phyloP scores from a whole-genome alignment of 2,797 vertebrate genomes.

The Tolypeutes matacus region DNA sequence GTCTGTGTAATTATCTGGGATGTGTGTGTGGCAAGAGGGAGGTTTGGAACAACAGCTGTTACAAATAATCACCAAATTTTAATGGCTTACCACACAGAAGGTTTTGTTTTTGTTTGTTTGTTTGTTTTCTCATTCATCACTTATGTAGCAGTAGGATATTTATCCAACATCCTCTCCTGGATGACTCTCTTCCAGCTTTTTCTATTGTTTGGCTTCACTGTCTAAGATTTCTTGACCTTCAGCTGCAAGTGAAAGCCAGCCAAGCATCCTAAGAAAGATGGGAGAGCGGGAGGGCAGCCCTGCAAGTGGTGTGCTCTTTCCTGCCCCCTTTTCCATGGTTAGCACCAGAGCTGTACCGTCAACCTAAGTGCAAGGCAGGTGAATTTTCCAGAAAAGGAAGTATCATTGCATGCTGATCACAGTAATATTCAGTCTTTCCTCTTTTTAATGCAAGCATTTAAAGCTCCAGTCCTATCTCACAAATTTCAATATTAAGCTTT shows the following conservation, averaged over 20 bases:
- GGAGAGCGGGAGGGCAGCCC: not conserved
- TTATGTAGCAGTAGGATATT: not conserved
- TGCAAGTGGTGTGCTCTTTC: not conserved
- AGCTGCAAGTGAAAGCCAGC: slow-evolving; percentile 21
- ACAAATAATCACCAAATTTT: not conserved
- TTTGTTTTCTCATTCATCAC: not conserved
- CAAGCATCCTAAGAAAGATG: not conserved
- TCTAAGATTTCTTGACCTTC: slow-evolving; percentile 1
- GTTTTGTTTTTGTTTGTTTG: too few relatives aligned
- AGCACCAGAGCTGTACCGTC: not conserved
- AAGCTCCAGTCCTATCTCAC: not conserved
- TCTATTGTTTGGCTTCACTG: not conserved
- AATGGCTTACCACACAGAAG: not conserved
- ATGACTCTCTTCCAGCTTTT: not conserved
- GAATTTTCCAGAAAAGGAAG: not conserved
- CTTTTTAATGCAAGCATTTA: not conserved
- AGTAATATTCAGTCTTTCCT: not conserved
- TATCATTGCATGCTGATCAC: not conserved
- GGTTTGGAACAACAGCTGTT: not conserved
- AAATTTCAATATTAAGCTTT: not conserved
- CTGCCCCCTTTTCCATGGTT: not conserved
- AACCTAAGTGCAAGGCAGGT: not conserved
- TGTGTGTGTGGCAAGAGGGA: not conserved
- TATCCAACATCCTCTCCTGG: not conserved
- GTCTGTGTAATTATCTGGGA: not conserved